A percentile compares a stretch with the other conserved stretches of the same genome.
Evolutionary conservation across 1,140 invertebrate species (phyloP).

Genomic region (Drosophila eugracilis): DNA sequence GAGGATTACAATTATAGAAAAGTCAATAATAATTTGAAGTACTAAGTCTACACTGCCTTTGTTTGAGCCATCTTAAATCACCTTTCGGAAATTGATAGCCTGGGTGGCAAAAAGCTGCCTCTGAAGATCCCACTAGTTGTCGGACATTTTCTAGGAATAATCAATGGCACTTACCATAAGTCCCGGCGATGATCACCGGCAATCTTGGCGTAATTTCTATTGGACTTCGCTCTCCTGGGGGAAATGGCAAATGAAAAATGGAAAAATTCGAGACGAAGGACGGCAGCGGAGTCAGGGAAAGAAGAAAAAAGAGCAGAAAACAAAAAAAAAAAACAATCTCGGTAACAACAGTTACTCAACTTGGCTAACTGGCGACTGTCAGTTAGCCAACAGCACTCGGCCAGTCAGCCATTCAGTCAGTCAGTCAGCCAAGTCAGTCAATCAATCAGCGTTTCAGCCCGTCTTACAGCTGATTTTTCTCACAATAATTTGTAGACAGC

Average conservation of each 20-base stretch:
- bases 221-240: constrained; percentile 16
- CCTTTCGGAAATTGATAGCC: constrained; percentile 1
- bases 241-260: not conserved
- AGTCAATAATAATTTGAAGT: too few relatives aligned
- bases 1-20: too few relatives aligned
- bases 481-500: constrained; percentile 80
- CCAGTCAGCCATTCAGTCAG: constrained; percentile 29
- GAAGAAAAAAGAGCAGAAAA: not conserved
- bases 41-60: too few relatives aligned
- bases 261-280: constrained; percentile 8
- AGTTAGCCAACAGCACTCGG: constrained; percentile 37
- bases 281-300: constrained; percentile 3
- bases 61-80: not conserved
- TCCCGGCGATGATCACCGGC: constrained; percentile 39
- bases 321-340: constrained; percentile 29
- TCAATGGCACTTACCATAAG: constrained; percentile 33
- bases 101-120: not conserved
- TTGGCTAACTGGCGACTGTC: constrained; percentile 54
- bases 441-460: constrained; percentile 62
- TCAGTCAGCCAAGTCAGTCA: constrained; percentile 38
- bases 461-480: constrained; percentile 81
- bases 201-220: constrained; percentile 40
- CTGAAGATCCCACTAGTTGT: constrained; percentile 19
- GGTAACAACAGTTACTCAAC: constrained; percentile 59
- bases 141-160: constrained; percentile 30